Evolutionary conservation across 2,113 vertebrate genomes (phyloP).

Genomic region (Gallinago undulata): DNA sequence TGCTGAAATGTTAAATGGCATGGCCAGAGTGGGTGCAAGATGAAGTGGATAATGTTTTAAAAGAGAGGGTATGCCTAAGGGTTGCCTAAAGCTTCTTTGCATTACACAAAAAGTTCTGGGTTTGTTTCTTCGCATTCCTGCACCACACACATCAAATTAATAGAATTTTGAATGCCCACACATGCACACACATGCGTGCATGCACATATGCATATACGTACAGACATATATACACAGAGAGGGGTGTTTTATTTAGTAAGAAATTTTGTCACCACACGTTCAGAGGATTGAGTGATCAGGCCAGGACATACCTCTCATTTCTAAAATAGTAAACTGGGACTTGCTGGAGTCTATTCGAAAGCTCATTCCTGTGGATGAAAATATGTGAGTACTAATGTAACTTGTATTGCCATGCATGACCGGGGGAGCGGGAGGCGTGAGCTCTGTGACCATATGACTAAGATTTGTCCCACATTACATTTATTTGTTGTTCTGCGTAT

Average conservation of each 20-base stretch:
- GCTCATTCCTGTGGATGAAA: background rate
- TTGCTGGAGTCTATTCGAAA: background rate
- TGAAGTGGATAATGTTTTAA: background rate
- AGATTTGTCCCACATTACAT: background rate
- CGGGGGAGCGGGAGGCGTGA: background rate
- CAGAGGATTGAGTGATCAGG: background rate
- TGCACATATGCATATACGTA: background rate
- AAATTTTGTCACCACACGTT: background rate
- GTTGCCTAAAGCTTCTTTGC: background rate
- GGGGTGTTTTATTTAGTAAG: background rate
- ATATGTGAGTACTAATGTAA: background rate
- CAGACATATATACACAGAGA: background rate
- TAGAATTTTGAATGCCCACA: background rate
- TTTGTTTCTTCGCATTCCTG: background rate
- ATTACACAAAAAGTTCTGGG: background rate
- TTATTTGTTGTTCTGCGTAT: background rate
- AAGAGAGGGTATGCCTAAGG: background rate
- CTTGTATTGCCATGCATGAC: background rate
- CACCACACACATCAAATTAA: background rate
- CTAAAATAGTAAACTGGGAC: background rate
- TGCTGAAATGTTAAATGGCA: background rate
- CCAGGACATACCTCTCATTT: background rate
- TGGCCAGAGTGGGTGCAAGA: background rate
- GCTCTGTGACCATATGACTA: background rate
- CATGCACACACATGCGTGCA: fast-evolving